Conservation (phyloP, 2,888 invertebrate species). For the Gnatocerus cornutus region DNA sequence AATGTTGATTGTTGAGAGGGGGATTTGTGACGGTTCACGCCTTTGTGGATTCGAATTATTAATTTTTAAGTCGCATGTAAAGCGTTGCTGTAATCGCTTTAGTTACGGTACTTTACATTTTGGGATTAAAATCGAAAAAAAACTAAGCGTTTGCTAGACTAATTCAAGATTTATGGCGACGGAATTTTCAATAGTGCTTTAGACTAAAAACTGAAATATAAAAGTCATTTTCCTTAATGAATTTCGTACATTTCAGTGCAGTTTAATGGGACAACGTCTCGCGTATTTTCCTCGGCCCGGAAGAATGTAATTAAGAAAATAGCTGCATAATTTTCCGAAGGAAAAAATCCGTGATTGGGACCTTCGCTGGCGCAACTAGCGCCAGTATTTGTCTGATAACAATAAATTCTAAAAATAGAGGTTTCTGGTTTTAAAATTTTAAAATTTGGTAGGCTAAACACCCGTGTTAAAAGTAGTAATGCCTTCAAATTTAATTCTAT, state of each 20-base stretch:
- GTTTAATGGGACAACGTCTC: background rate
- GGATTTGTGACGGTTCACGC: conserved; percentile 24
- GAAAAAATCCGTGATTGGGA: no score
- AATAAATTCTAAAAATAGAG: no score
- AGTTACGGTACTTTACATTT: conserved; percentile 15
- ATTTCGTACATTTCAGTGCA: conserved; percentile 2
- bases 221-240: background rate
- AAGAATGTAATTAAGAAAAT: conserved; percentile 25
- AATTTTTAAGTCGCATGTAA: conserved; percentile 26
- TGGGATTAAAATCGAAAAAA: background rate
- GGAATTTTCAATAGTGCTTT: no score
- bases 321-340: no score
- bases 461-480: no score
- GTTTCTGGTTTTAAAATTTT: no score
- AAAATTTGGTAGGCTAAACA: no score
- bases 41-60: conserved; percentile 24
- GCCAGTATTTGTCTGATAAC: conserved; percentile 50
- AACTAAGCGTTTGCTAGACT: background rate
- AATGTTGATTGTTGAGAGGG: conserved; percentile 7
- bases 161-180: no score
- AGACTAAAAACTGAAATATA: background rate
- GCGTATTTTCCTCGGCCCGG: background rate
- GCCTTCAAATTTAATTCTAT: no score
- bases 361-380: background rate
- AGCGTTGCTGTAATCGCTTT: conserved; percentile 19